Base-by-base conservation (phyloP, 2,888 invertebrate genomes). In the Thalpophila matura region DNA sequence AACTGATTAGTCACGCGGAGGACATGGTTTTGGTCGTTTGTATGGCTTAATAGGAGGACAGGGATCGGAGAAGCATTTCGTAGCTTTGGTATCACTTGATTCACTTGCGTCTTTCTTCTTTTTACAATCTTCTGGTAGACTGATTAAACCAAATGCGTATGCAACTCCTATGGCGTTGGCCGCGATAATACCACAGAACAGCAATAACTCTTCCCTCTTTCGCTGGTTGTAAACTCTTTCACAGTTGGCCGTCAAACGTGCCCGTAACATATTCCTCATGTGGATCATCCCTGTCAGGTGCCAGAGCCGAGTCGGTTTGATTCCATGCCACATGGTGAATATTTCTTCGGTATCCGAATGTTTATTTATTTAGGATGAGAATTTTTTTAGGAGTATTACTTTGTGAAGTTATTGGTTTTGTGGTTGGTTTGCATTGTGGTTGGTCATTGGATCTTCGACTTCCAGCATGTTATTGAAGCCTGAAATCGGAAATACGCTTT, bases 241-340 rank as follows among this genome's bases (percentile, higher is more conserved):
- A 0, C 65, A 57, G 9, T 72, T 58, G 0, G 79, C 69, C 2
- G 61, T 62, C 0, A 72, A 4, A 3, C 82, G 80, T 7, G 86
- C 72, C 0, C 62, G 59, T 1, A 91, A 24, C 10, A 83, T 62
- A 0, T 64, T 77, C 7, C 50, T 45, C 6, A 86, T 80, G 33
- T 89, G 82, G 42, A 87, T 87, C 27, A 1, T 79, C 0, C 89
- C 82, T 1, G 90, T 91, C 1, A 79, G 66, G 29, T 84, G 71
- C 91, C 91, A 93, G 1, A 92, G 81, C 14, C 80, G 89, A 0
- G 87, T 85, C 2, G 93, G 92, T 70, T 92, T 92, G 26, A 89
- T 84, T 12, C 88, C 86, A 47, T 83, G 82, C 49, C 74, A 68
- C 82, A 86, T 82, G 55, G 24, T 64, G 26, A 5, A 38, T 18